Evolutionary conservation across 2,888 invertebrate genomes (phyloP).

Genomic region (Drosophila longiperda): DNA sequence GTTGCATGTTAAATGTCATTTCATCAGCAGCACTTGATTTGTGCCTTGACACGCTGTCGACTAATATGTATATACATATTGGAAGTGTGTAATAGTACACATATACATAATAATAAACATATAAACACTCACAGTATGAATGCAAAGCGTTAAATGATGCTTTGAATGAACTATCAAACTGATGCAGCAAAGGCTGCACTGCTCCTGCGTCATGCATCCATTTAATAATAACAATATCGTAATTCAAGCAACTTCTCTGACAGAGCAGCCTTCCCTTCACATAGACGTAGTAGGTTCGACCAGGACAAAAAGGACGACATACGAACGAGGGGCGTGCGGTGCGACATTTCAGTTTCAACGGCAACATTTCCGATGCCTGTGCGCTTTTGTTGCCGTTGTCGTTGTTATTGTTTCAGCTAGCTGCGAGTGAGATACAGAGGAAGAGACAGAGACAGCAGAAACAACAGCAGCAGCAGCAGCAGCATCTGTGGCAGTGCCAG

Average conservation of each 20-base stretch:
- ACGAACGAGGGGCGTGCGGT: slow-evolving; percentile 49
- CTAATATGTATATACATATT: slow-evolving; percentile 9
- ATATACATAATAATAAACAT: background rate
- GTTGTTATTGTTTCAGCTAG: slow-evolving; percentile 74
- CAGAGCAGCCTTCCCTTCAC: slow-evolving; percentile 53
- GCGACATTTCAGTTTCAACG: slow-evolving; percentile 84
- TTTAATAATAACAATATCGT: slow-evolving; percentile 83
- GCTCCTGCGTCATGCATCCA: slow-evolving; percentile 71
- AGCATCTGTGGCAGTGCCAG: slow-evolving; percentile 15
- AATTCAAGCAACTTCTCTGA: slow-evolving; percentile 81
- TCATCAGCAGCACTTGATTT: slow-evolving; percentile 72
- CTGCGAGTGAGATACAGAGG: slow-evolving; percentile 39
- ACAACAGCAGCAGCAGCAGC: slow-evolving; percentile 1
- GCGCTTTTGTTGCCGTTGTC: slow-evolving; percentile 68
- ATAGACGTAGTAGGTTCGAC: slow-evolving; percentile 51
- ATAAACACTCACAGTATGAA: slow-evolving; percentile 33
- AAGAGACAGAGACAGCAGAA: slow-evolving; percentile 17
- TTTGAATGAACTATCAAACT: slow-evolving; percentile 73
- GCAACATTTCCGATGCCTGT: slow-evolving; percentile 84
- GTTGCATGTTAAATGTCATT: slow-evolving; percentile 78
- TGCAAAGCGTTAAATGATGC: slow-evolving; percentile 75
- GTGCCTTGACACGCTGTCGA: slow-evolving; percentile 65
- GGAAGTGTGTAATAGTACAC: slow-evolving; percentile 30
- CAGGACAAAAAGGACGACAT: slow-evolving; percentile 23
- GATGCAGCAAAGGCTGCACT: slow-evolving; percentile 54